Evolutionary conservation across 2,113 vertebrate genomes (phyloP).

Genomic region (Ptychochromis oligacanthus): DNA sequence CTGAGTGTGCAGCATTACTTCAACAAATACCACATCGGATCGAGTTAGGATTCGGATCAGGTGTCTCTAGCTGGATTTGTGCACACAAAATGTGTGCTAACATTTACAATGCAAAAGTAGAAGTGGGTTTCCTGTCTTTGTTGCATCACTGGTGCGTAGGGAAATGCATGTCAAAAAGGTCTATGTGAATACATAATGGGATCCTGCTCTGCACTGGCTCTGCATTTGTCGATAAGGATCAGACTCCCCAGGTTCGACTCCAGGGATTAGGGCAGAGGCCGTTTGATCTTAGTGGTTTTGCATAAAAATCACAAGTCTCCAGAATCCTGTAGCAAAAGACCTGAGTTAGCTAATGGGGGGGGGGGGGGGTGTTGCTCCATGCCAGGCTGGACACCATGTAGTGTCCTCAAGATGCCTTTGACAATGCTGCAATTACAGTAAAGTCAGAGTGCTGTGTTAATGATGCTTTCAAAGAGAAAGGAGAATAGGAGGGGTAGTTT

Average conservation of each 20-base stretch:
- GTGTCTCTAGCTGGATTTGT: slow-evolving; percentile 26
- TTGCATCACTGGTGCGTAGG: slow-evolving; percentile 52
- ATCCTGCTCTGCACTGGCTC: slow-evolving; percentile 48
- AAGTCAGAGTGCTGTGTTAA: slow-evolving; percentile 48
- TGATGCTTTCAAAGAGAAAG: slow-evolving; percentile 39
- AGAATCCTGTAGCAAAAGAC: slow-evolving; percentile 51
- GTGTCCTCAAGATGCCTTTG: slow-evolving; percentile 70
- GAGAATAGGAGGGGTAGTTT: neutral
- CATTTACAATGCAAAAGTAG: slow-evolving; percentile 55
- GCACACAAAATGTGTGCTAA: slow-evolving; percentile 25
- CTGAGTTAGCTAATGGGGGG: slow-evolving; percentile 71
- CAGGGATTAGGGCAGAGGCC: slow-evolving; percentile 69
- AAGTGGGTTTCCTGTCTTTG: slow-evolving; percentile 42
- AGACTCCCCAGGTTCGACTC: slow-evolving; percentile 70
- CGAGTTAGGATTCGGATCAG: slow-evolving; percentile 26
- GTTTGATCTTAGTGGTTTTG: slow-evolving; percentile 71
- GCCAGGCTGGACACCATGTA: slow-evolving; percentile 27
- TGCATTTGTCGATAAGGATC: slow-evolving; percentile 76
- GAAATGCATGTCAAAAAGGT: slow-evolving; percentile 62
- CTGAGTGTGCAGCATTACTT: slow-evolving; percentile 10
- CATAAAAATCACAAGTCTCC: slow-evolving; percentile 68
- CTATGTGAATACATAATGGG: slow-evolving; percentile 70
- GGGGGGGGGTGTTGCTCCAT: slow-evolving; percentile 42
- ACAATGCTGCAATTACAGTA: slow-evolving; percentile 51
- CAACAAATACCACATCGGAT: slow-evolving; percentile 46